These are phyloP conservation scores for Lochmaea capreae DNA, from an alignment of 2,888 invertebrate species.

Conservation along the genomic window DNA sequence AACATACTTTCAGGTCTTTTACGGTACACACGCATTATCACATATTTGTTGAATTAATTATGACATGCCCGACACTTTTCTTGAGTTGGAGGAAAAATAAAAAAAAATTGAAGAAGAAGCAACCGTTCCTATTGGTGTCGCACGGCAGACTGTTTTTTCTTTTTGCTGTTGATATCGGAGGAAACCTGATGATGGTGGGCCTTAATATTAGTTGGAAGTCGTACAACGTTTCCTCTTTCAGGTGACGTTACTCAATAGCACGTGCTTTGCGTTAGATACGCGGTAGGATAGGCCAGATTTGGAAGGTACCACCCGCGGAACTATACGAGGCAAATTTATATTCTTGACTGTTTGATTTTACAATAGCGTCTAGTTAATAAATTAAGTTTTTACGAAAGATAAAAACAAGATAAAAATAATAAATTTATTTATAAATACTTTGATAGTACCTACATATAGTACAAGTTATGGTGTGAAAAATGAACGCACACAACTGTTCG, in stretches of 20 bases:
- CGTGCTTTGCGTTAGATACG: conserved; percentile 35
- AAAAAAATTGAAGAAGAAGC: conserved; percentile 12
- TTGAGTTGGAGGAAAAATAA: conserved; percentile 3
- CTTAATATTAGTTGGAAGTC: conserved; percentile 26
- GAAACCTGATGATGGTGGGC: conserved; percentile 25
- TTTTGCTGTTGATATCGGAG: conserved; percentile 11
- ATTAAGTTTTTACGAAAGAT: no score
- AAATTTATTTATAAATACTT: no score
- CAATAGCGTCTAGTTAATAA: not conserved
- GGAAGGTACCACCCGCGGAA: conserved; percentile 30
- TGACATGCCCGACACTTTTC: conserved; percentile 17
- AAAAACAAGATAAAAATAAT: no score
- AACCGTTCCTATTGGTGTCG: conserved; percentile 29
- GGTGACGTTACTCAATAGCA: conserved; percentile 33
- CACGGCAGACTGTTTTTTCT: conserved; percentile 29
- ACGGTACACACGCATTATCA: conserved; percentile 21
- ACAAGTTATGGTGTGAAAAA: no score
- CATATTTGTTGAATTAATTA: conserved; percentile 25
- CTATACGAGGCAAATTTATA: not conserved
- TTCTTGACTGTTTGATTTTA: not conserved
- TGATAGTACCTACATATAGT: no score
- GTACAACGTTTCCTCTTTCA: conserved; percentile 26
- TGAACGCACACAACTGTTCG: no score
- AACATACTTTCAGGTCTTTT: conserved; percentile 1
- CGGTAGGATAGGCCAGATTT: conserved; percentile 25